Evolutionary conservation across 2,797 vertebrate genomes (phyloP).

Genomic region (Crenichthys baileyi): DNA sequence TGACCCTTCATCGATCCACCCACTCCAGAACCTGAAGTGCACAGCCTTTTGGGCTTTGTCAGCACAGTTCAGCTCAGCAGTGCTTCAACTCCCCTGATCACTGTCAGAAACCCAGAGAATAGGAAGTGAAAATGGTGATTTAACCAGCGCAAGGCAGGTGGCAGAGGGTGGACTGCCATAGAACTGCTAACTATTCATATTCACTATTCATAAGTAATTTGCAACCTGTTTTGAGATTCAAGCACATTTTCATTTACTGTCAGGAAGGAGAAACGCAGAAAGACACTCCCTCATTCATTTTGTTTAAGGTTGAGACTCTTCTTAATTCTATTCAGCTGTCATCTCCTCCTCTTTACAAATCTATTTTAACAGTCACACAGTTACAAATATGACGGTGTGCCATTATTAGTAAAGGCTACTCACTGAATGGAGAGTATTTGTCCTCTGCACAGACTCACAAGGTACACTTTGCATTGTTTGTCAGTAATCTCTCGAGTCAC

Average conservation of each 20-base stretch:
- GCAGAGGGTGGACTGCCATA: conserved; percentile 27
- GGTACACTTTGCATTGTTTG: conserved; percentile 36
- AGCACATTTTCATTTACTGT: conserved; percentile 43
- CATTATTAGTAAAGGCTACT: conserved; percentile 17
- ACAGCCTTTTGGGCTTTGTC: conserved; percentile 74
- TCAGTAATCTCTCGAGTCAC: conserved; percentile 41
- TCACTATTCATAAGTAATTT: conserved; percentile 7
- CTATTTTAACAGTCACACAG: conserved; percentile 52
- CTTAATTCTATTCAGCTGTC: conserved; percentile 50
- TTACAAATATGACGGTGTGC: conserved; percentile 53
- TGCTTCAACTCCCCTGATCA: conserved; percentile 61
- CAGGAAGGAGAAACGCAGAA: conserved; percentile 15
- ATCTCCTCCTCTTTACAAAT: conserved; percentile 50
- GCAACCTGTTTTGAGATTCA: conserved; percentile 28
- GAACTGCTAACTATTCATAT: conserved; percentile 35
- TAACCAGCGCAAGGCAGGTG: conserved; percentile 49
- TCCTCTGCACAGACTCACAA: conserved; percentile 28
- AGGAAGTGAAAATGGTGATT: conserved; percentile 55
- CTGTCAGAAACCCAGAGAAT: conserved; percentile 62
- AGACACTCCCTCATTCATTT: conserved; percentile 36
- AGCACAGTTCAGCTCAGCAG: conserved; percentile 72
- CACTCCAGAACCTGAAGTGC: conserved; percentile 69
- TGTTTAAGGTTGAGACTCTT: conserved; percentile 54
- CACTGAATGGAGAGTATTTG: conserved; percentile 36
- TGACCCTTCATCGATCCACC: conserved; percentile 77